Base-by-base conservation (phyloP, 2,113 vertebrate genomes). In the Haemorhous mexicanus region DNA sequence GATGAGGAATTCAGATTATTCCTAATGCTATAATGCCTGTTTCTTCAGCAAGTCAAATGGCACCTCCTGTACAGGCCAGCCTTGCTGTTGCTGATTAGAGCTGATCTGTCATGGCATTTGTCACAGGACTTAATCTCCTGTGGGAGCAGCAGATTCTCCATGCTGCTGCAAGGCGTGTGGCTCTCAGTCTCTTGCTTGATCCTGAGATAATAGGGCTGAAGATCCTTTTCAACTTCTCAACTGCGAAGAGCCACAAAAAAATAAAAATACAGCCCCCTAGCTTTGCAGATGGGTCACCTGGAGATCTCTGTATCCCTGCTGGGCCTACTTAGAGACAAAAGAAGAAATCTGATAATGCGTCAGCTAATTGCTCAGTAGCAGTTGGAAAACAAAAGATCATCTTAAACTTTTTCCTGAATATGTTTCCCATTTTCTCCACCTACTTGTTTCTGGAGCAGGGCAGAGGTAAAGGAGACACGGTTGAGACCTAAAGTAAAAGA, bases 391-490 rank as follows among this genome's bases (percentile, higher is more conserved):
- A 7, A 68, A 85, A 78, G 9, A 43, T 20, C 4, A 37, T 75
- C 16, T 78, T 70, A n/a, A 89, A 41, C 10, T 11, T 24, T 47
- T 64, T 70, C 22, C 24, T 53, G 49, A 47, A 23, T 63, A 11
- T 1, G 0, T 50, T 85, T 46, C 16, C 22, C 4, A 11, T 79
- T 72, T 94, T 69, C 35, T 86, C 16, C 10, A 30, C 18, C 17
- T 37, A 47, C 13, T 27, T 43, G 35, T 61, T 67, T 78, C 37
- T 53, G 56, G 13, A 23, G 30, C 6, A 2, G 11, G 6, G 2
- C 3, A 26, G 16, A 26, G 3, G 32, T 82, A 17, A 28, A 58
- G 41, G 22, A 82, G 19, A 30, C 22, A 32, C 0, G 0, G 5
- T 28, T 82, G 16, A 90, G 61, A 52, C 18, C 16, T 52, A 28